phyloP scores from a whole-genome alignment of 2,888 invertebrate genomes.

The Tubulanus polymorphus region DNA sequence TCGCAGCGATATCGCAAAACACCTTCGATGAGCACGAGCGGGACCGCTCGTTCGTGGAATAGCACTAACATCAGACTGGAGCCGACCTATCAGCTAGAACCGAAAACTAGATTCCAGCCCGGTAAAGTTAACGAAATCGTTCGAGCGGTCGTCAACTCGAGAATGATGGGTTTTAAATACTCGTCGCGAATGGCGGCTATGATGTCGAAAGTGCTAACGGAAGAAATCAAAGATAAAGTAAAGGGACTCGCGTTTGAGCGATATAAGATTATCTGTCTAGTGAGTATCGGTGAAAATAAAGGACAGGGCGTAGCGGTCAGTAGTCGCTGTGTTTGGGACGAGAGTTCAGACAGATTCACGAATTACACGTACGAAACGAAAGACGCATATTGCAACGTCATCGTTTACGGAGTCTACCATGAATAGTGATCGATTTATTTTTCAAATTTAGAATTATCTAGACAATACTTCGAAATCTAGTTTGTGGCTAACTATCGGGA shows the following conservation, averaged over 20 bases:
- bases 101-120: conserved; percentile 23
- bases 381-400: conserved; percentile 29
- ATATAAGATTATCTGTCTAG: conserved; percentile 31
- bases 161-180: conserved; percentile 26
- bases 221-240: conserved; percentile 35
- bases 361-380: conserved; percentile 27
- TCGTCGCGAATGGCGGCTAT: conserved; percentile 27
- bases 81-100: conserved; percentile 37
- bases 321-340: conserved; percentile 33
- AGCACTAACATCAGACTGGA: conserved; percentile 23
- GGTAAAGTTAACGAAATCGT: conserved; percentile 22
- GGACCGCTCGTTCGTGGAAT: background rate
- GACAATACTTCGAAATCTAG: too few relatives aligned
- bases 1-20: background rate
- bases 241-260: conserved; percentile 32
- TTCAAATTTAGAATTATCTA: too few relatives aligned
- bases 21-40: background rate
- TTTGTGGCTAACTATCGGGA: too few relatives aligned
- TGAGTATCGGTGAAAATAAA: conserved; percentile 29
- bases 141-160: conserved; percentile 22
- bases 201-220: conserved; percentile 27
- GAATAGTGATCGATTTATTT: conserved; percentile 24
- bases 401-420: conserved; percentile 31
- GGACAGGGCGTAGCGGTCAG: conserved; percentile 26
- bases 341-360: conserved; percentile 27